A percentile compares a stretch with the other conserved stretches of the same genome.
These are phyloP conservation scores for Amphipoea lucens DNA, from an alignment of 2,888 invertebrate genomes.

Conservation along the genomic window DNA sequence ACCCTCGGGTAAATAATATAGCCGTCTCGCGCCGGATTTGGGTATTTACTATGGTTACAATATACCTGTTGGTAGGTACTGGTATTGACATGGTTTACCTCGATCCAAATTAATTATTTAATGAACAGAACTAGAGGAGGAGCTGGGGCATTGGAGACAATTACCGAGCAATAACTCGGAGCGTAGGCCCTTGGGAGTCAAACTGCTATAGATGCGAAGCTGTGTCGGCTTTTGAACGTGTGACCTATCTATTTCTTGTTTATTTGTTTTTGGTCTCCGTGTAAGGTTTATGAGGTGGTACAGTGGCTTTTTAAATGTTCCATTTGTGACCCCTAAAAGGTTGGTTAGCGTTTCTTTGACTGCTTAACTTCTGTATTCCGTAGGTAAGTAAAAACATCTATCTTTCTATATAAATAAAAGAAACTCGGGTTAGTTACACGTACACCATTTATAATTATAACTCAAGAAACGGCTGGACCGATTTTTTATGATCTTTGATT, in stretches of 20 bases:
- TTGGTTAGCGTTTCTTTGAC: not conserved
- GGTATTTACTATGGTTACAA: constrained; percentile 72
- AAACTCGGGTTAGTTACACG: no score
- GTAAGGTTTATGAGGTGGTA: constrained; percentile 16
- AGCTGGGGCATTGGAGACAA: constrained; percentile 59
- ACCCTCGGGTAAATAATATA: constrained; percentile 84
- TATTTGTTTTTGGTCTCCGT: constrained; percentile 41
- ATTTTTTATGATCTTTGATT: no score
- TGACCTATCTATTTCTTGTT: constrained; percentile 28
- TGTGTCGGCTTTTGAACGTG: constrained; percentile 25
- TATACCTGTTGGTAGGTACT: constrained; percentile 69
- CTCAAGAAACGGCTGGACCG: no score
- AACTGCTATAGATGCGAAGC: constrained; percentile 13
- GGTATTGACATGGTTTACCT: constrained; percentile 72
- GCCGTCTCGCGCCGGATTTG: constrained; percentile 78
- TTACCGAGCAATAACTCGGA: constrained; percentile 61
- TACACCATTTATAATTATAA: no score
- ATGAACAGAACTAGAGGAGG: constrained; percentile 60
- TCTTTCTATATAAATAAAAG: no score
- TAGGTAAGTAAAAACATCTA: not conserved
- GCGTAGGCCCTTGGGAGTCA: constrained; percentile 53
- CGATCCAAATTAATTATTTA: constrained; percentile 72
- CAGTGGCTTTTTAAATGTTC: not conserved
- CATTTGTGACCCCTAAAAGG: constrained; percentile 1
- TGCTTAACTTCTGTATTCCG: not conserved